phyloP scores from a whole-genome alignment of 2,797 vertebrate genomes.

The Lophura swinhoii region DNA sequence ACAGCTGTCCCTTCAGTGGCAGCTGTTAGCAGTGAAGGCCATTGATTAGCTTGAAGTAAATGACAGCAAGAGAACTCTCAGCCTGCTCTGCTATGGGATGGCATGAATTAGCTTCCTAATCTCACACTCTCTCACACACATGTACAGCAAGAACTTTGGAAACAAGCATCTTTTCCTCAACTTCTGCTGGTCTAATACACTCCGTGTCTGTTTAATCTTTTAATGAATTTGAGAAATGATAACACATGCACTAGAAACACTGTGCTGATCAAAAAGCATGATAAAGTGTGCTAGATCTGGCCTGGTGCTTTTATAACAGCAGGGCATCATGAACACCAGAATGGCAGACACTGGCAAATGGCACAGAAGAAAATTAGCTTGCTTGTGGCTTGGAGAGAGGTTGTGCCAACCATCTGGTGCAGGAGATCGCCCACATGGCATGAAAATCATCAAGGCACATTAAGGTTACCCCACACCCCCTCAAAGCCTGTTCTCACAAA shows the following conservation, averaged over 20 bases:
- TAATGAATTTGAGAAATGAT: constrained; percentile 13
- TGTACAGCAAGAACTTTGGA: neutral
- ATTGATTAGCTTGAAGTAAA: constrained; percentile 56
- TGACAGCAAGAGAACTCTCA: constrained; percentile 30
- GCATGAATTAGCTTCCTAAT: neutral
- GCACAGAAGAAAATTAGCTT: constrained; percentile 22
- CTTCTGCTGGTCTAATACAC: constrained; percentile 10
- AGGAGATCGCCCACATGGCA: constrained; percentile 13
- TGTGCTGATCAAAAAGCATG: neutral
- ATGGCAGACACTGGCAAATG: neutral
- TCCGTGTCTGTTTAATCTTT: neutral
- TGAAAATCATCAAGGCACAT: neutral
- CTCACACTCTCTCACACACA: neutral
- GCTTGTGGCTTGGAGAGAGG: neutral
- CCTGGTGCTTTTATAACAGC: neutral
- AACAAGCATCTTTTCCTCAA: neutral
- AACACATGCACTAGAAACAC: neutral
- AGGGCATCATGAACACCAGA: neutral
- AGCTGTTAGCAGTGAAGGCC: constrained; percentile 38
- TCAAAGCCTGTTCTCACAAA: neutral
- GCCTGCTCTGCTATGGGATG: neutral
- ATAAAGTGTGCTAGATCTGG: neutral
- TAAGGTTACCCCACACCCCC: neutral
- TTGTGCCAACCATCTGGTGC: constrained; percentile 30
- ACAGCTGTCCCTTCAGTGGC: constrained; percentile 46